Evolutionary conservation across 2,113 vertebrate species (phyloP).

Genomic region (Hylia prasina): DNA sequence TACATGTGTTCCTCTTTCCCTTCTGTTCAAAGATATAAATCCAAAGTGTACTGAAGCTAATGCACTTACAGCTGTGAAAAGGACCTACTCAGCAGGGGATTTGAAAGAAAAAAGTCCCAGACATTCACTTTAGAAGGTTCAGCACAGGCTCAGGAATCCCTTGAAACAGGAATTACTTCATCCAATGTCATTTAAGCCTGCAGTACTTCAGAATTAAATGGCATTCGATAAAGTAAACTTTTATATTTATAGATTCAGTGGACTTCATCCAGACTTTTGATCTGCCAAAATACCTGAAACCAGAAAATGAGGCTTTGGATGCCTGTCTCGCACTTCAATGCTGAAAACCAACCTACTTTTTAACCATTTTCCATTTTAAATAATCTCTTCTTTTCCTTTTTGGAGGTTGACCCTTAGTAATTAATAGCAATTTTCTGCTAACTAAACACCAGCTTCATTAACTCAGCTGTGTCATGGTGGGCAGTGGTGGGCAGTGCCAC

Average conservation of each 20-base stretch:
- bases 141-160: not conserved
- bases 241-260: not conserved
- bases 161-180: not conserved
- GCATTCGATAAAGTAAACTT: not conserved
- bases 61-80: not conserved
- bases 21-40: not conserved
- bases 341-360: not conserved
- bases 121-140: not conserved
- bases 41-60: not conserved
- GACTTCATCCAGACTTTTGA: not conserved
- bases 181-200: not conserved
- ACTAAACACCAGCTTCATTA: not conserved
- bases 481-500: too few relatives aligned
- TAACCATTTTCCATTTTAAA: not conserved
- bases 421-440: not conserved
- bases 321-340: not conserved
- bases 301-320: not conserved
- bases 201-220: not conserved
- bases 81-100: not conserved
- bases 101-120: not conserved
- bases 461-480: not conserved
- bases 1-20: not conserved
- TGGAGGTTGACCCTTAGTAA: not conserved
- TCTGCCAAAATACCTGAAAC: not conserved
- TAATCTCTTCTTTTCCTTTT: not conserved